Evolutionary conservation across 2,797 vertebrate species (phyloP), one percentile per base, ranked within the genome.

Genomic region (Otolemur crassicaudatus): DNA sequence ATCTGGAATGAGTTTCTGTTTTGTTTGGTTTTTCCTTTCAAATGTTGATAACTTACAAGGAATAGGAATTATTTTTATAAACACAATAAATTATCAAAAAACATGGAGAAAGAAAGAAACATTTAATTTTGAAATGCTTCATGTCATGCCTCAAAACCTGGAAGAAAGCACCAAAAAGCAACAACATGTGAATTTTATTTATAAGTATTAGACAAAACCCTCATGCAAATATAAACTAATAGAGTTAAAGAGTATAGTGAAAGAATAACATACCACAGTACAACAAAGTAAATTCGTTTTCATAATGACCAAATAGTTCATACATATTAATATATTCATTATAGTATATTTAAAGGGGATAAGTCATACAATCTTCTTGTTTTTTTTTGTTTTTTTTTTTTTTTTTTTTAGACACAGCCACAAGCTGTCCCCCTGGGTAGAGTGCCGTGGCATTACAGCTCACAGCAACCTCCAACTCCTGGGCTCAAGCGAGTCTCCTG

Each of bases 191-290:
- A 91, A 63, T 76, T 53, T 67, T 13, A 89, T 22, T 86, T 31
- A 69, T 70, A 40, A 85, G 46, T 67, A 60, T 80, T 69, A 34
- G 43, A 79, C 27, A 86, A 40, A 92, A 90, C 25, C 23, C 7
- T 7, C 25, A 90, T 37, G 53, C 81, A 96, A 94, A 81, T 63
- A 69, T 61, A 69, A 94, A 72, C n/a, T 88, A 34, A 73, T 31
- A 77, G 31, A 77, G 25, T 56, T 34, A 76, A 7, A 37, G 43
- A 86, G 22, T 67, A 86, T 11, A 93, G 29, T 82, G 70, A 93
- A 86, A 89, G 53, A 93, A 63, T 25, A 81, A 69, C 40, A 82
- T 12, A 46, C 4, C n/a, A 87, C 16, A 46, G 4, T 27, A 72
- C 9, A 81, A 81, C 25, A 29, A 90, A 95, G 65, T 20, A 79